Evolutionary conservation across 2,888 invertebrate genomes (phyloP).

Genomic region (Entomobrya proxima): DNA sequence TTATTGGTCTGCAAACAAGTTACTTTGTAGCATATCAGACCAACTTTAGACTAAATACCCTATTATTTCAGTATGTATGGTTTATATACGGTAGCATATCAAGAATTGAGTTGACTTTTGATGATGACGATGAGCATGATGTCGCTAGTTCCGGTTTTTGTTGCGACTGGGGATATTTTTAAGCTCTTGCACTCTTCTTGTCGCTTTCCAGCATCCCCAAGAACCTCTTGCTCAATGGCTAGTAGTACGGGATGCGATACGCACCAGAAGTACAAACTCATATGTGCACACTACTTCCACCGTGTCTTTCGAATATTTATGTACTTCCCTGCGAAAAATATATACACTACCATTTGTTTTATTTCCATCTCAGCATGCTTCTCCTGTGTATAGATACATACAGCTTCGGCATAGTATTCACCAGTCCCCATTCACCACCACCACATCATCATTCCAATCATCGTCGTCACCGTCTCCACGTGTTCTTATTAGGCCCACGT

Average conservation of each 20-base stretch:
- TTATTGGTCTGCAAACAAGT: neutral
- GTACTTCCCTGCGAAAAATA: constrained; percentile 35
- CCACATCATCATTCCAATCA: neutral
- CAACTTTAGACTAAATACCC: too few species aligned
- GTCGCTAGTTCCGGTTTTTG: constrained; percentile 15
- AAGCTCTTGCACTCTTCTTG: too few species aligned
- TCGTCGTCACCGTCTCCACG: constrained; percentile 65
- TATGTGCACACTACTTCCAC: neutral
- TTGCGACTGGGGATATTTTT: constrained; percentile 8
- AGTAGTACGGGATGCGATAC: neutral
- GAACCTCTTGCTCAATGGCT: neutral
- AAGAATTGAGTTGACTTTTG: neutral
- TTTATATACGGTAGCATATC: neutral
- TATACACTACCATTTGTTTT: constrained; percentile 2
- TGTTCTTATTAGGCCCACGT: constrained; percentile 75
- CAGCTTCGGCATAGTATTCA: neutral
- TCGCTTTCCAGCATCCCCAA: constrained; percentile 7
- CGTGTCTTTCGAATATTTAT: constrained; percentile 50
- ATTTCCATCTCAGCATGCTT: neutral
- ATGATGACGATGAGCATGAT: neutral
- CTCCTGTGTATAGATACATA: neutral
- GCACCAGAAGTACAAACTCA: neutral
- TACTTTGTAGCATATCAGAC: too few species aligned
- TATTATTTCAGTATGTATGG: neutral
- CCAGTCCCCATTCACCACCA: constrained; percentile 13